phyloP scores from a whole-genome alignment of 2,888 invertebrate genomes.

The Plebejus anna region DNA sequence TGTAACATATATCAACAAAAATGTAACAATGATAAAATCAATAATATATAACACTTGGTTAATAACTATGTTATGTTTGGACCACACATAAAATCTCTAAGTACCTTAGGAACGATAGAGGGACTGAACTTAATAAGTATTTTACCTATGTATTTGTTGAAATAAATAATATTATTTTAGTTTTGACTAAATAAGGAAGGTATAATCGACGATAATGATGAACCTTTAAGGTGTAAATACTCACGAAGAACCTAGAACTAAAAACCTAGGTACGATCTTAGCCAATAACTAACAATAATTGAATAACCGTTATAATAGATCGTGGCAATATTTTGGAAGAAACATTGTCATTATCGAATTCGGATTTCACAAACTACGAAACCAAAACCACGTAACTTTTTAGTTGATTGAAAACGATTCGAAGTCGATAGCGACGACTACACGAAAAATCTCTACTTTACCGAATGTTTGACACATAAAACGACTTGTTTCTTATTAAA shows the following conservation, averaged over 20 bases:
- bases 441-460: slow-evolving; percentile 11
- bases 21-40: slow-evolving; percentile 17
- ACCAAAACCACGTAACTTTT: slow-evolving; percentile 36
- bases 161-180: not conserved
- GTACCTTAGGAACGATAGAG: slow-evolving; percentile 28
- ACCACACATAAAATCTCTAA: slow-evolving; percentile 27
- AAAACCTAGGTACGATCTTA: slow-evolving; percentile 28
- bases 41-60: slow-evolving; percentile 13
- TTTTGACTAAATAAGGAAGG: not conserved
- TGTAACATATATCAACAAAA: slow-evolving; percentile 17
- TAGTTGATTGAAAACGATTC: slow-evolving; percentile 12
- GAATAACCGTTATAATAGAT: slow-evolving; percentile 57
- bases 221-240: slow-evolving; percentile 13
- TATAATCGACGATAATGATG: not conserved
- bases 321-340: slow-evolving; percentile 75
- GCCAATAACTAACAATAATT: slow-evolving; percentile 34
- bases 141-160: slow-evolving; percentile 5
- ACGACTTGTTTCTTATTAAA: slow-evolving; percentile 18
- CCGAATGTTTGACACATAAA: slow-evolving; percentile 27
- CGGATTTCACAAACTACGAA: slow-evolving; percentile 61
- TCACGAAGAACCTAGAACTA: slow-evolving; percentile 16
- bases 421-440: slow-evolving; percentile 14
- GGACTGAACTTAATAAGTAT: slow-evolving; percentile 11
- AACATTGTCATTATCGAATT: slow-evolving; percentile 64
- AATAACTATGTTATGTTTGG: slow-evolving; percentile 26